Base-by-base conservation (phyloP, 2,113 vertebrate species). In the Notiomystis cincta region DNA sequence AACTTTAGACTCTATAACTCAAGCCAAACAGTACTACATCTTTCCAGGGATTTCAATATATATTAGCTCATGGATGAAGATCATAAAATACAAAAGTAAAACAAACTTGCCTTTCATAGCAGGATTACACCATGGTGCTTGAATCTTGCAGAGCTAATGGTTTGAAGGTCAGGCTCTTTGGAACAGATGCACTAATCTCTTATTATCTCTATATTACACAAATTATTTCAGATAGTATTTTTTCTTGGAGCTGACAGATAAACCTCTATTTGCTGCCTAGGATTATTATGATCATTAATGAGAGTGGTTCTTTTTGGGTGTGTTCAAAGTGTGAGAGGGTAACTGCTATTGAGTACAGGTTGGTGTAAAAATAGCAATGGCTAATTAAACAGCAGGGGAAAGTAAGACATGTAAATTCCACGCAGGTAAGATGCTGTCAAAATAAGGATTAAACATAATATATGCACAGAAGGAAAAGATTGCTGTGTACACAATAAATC, bases 181-280 rank as follows among this genome's bases (percentile, higher is more conserved):
- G 58, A 94, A 91, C 92, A 96, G 82, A 96, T 92, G 95, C 58
- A 45, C 85, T 96, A 91, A 97, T 96, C 96, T 95, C 84, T 62
- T 87, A 95, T 88, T 80, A 96, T 96, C 93, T 95, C 70, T 60
- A 64, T 83, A 92, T 91, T 70, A 91, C 40, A 88, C 79, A 76
- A 88, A 94, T 92, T 54, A 91, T 93, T 95, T 69, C 92, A 73
- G 82, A 95, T 21, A 80, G 62, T 31, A n/a, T 77, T 96, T 96
- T 93, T 91, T 86, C 90, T 90, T 82, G 87, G 64, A 91, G 73
- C 60, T 21, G 28, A 35, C 75, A 88, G 53, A 91, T 78, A 77
- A 96, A 90, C 75, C 91, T 90, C 42, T 80, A 16, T 77, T 73
- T 94, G 20, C 47, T 93, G 87, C 71, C 61, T 42, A 83, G 90